Base-by-base conservation (phyloP, 2,113 vertebrate genomes). In the Maccullochella peelii region DNA sequence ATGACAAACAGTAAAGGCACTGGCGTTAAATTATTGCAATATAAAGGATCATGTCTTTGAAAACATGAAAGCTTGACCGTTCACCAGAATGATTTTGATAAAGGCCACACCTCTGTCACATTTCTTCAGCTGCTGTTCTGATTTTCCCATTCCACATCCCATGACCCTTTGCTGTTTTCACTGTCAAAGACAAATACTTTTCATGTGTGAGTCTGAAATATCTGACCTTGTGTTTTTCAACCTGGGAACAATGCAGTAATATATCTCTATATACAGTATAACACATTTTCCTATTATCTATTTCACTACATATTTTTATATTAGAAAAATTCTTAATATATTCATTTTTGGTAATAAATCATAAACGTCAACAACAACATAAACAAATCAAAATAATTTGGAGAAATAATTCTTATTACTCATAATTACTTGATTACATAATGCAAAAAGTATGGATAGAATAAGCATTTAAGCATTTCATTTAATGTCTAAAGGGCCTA, bases 91-190 rank as follows among this genome's bases (percentile, higher is more conserved):
- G 1, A 40, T 69, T 40, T 16, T 9, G 2, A 12, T 66, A 12
- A 69, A 63, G 18, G 10, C 2, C 38, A 2, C 88, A 95, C 94
- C 96, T 95, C 61, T 90, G 62, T 94, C 74, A 77, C 77, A 81
- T 85, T 90, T 92, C 77, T 91, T 92, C 83, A 74, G 80, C 77
- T 85, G 88, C 21, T 15, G 59, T 14, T 91, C 62, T 54, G 92
- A 80, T 91, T 95, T 95, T 38, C 92, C 80, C 85, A 89, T 70
- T 44, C 92, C 89, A 77, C 94, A 95, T 93, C 96, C 96, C 95
- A 96, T 96, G 89, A 91, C 77, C 92, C 82, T 79, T 42, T 84
- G 75, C 74, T 74, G 79, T 83, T 85, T 75, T 85, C 63, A 47
- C 85, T 90, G 79, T 68, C 52, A 30, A 78, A 80, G 23, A 86